Evolutionary conservation across 2,888 invertebrate species (phyloP).

Genomic region (Macrophya alboannulata): DNA sequence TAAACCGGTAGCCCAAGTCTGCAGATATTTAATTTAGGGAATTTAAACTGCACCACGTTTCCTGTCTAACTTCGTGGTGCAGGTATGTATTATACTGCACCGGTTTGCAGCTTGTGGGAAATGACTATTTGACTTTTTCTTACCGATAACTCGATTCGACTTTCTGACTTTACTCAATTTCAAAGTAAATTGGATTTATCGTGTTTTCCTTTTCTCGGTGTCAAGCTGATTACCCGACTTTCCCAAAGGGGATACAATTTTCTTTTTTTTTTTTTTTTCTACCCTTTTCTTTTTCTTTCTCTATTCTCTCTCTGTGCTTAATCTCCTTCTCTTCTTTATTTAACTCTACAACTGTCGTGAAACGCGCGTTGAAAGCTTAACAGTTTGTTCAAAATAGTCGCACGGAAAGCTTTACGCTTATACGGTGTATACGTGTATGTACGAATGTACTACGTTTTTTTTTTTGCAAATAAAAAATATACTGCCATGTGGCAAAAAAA

Average conservation of each 20-base stretch:
- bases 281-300: neutral
- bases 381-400: neutral
- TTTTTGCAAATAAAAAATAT: too few species aligned
- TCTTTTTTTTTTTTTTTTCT: neutral
- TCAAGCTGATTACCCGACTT: conserved; percentile 41
- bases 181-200: conserved; percentile 53
- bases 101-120: neutral
- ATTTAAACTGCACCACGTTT: neutral
- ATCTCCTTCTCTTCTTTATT: neutral
- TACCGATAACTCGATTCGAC: conserved; percentile 16
- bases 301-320: neutral
- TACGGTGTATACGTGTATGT: too few species aligned
- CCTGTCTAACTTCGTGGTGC: neutral
- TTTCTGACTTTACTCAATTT: conserved; percentile 43
- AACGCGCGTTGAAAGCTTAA: neutral
- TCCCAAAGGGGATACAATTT: neutral
- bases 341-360: neutral
- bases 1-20: too few species aligned
- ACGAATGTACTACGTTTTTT: too few species aligned
- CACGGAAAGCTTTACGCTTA: too few species aligned
- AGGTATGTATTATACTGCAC: neutral
- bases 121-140: neutral
- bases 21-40: neutral
- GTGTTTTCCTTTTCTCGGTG: conserved; percentile 48
- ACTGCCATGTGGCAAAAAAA: too few species aligned